Evolutionary conservation across 2,888 invertebrate genomes (phyloP), one percentile per base, ranked within the genome.

Genomic region (Drosophila kuntzei): DNA sequence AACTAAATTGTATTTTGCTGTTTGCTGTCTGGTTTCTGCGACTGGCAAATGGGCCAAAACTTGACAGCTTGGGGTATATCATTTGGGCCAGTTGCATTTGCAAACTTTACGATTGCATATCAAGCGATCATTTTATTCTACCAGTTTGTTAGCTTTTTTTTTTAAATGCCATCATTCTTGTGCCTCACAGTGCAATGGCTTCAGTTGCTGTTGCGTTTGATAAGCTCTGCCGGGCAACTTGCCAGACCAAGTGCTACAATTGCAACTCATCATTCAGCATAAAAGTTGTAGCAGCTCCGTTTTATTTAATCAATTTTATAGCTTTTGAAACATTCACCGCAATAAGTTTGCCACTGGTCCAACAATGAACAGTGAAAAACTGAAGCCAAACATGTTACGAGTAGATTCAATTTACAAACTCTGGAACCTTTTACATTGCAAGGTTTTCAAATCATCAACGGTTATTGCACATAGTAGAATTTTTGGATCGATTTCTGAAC

Each of bases 41-140:
- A 85, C 63, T 75, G 82, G 82, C 82, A 83, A 86, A 74, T 75
- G 81, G 70, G 50, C 50, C 41, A 64, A 66, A 74, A 59, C 47
- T 63, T 66, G 32, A 14, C 12, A 14, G 37, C 20, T 49, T 14
- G 12, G 9, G 18, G 12, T 1, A 8, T 36, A 12, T 2, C 4
- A 12, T 14, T 37, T 27, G 11, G 22, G 25, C 34, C 47, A 59
- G 53, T 49, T 67, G 37, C 20, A 32, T 41, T 47, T 67, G 37
- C 18, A 69, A 69, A 64, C 62, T 61, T 76, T 71, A 51, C 58
- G 61, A 62, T 76, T 74, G 58, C 77, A 71, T 62, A 59, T 50
- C 55, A 57, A 60, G 60, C 46, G 27, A 20, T 53, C 27, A 18
- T 32, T 53, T 20, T 34, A 53, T 44, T n/a, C 18, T 7, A 34